These are phyloP conservation scores for Diarsia mendica DNA, from an alignment of 2,888 invertebrate genomes.

Conservation along the genomic window DNA sequence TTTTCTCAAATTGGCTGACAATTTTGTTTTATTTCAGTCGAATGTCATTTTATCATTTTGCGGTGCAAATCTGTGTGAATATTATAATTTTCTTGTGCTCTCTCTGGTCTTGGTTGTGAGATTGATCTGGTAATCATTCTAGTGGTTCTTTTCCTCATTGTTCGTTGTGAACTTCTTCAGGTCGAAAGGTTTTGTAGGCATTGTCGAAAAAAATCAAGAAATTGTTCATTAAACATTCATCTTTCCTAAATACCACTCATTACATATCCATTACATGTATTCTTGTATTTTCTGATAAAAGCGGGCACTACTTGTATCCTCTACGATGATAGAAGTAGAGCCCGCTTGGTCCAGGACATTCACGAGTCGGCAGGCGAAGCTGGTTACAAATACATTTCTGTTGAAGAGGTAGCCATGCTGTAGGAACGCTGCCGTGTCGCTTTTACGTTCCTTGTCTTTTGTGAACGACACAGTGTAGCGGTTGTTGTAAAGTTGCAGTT, in stretches of 20 bases:
- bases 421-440: slow-evolving; percentile 75
- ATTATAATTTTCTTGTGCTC: too few relatives aligned
- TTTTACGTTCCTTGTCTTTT: slow-evolving; percentile 71
- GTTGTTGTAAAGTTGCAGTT: slow-evolving; percentile 43
- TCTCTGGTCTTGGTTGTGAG: too few relatives aligned
- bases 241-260: background rate
- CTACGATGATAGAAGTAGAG: background rate
- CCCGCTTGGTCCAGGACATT: slow-evolving; percentile 48
- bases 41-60: background rate
- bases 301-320: background rate
- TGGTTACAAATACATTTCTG: slow-evolving; percentile 83
- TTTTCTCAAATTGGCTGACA: background rate
- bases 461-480: slow-evolving; percentile 61
- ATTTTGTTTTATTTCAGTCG: too few relatives aligned
- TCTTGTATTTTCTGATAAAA: background rate
- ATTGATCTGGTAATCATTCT: too few relatives aligned
- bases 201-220: background rate
- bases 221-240: background rate
- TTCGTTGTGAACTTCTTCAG: too few relatives aligned
- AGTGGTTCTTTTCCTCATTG: background rate
- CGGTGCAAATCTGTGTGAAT: too few relatives aligned
- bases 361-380: slow-evolving; percentile 62
- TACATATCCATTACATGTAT: background rate
- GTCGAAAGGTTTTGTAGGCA: background rate
- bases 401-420: slow-evolving; percentile 79